Conservation (phyloP, 1,140 invertebrate species). For the Eurosta solidaginis region DNA sequence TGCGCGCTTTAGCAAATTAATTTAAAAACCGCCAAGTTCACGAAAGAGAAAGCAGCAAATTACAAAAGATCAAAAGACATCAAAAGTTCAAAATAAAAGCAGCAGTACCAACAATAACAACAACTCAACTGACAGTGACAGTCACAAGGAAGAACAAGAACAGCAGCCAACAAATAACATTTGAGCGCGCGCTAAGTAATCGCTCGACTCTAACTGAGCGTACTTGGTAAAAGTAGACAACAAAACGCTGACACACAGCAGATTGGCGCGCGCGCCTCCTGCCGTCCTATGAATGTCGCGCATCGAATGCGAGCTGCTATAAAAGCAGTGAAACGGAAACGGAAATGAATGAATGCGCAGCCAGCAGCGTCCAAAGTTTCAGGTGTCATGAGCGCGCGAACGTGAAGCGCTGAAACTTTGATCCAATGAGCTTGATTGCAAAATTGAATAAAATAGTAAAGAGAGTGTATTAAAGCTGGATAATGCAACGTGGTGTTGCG, state of each 20-base stretch:
- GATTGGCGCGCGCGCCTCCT: neutral
- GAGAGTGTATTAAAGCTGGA: no score
- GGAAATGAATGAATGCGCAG: slow-evolving; percentile 26
- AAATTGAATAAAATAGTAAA: no score
- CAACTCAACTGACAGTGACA: neutral
- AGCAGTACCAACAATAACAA: slow-evolving; percentile 19
- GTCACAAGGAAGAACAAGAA: no score
- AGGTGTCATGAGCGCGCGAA: slow-evolving; percentile 6
- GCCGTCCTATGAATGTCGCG: no score
- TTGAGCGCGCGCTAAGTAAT: neutral
- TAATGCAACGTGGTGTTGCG: no score
- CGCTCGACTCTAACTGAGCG: neutral
- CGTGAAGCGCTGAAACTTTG: neutral
- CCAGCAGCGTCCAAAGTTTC: slow-evolving; percentile 5
- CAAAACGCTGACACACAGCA: slow-evolving; percentile 26
- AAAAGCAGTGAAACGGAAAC: slow-evolving; percentile 21
- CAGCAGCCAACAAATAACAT: neutral
- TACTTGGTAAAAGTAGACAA: neutral
- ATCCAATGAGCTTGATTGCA: no score
- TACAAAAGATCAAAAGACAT: slow-evolving; percentile 32
- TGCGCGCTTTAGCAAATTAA: slow-evolving; percentile 30
- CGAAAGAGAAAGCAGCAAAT: slow-evolving; percentile 11
- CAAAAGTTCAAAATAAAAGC: slow-evolving; percentile 25
- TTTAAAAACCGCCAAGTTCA: slow-evolving; percentile 30
- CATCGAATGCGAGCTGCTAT: neutral